Percentiles rank a stretch among this genome's conserved stretches.
phyloP scores from a whole-genome alignment of 2,888 invertebrate genomes.

The Philereme transversata region DNA sequence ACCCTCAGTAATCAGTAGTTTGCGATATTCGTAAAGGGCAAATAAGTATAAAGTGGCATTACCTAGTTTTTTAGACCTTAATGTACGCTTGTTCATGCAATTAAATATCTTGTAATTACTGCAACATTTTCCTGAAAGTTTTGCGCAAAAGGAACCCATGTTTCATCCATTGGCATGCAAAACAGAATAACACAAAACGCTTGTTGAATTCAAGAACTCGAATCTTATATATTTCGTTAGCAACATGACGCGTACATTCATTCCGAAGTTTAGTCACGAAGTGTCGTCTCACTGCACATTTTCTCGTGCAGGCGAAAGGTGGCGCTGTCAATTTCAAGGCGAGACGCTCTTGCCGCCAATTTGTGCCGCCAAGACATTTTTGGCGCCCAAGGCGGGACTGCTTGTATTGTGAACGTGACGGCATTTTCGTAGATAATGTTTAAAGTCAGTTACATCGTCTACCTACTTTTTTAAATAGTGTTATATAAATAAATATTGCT shows the following conservation, averaged over 20 bases:
- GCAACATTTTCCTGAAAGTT: no score
- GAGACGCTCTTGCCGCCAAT: conserved; percentile 42
- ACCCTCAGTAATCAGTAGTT: no score
- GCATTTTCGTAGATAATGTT: conserved; percentile 36
- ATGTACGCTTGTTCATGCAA: no score
- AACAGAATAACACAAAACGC: conserved; percentile 34
- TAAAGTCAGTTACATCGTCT: conserved; percentile 15
- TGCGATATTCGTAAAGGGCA: no score
- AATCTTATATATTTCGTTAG: conserved; percentile 62
- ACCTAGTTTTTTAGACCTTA: no score
- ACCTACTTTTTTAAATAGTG: no score
- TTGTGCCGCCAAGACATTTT: conserved; percentile 42
- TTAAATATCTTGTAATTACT: no score
- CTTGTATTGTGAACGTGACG: conserved; percentile 32
- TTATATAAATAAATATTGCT: no score
- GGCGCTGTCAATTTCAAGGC: conserved; percentile 72
- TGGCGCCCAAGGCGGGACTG: conserved; percentile 63
- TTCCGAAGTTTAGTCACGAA: conserved; percentile 71
- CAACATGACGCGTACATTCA: conserved; percentile 61
- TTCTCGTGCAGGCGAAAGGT: conserved; percentile 59
- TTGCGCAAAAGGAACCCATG: background rate
- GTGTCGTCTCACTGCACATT: conserved; percentile 57
- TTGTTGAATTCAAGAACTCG: conserved; percentile 37
- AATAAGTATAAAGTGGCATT: no score
- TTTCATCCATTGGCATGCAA: conserved; percentile 26